Conservation (phyloP, 2,888 invertebrate genomes). For the Willowsia nigromaculata region DNA sequence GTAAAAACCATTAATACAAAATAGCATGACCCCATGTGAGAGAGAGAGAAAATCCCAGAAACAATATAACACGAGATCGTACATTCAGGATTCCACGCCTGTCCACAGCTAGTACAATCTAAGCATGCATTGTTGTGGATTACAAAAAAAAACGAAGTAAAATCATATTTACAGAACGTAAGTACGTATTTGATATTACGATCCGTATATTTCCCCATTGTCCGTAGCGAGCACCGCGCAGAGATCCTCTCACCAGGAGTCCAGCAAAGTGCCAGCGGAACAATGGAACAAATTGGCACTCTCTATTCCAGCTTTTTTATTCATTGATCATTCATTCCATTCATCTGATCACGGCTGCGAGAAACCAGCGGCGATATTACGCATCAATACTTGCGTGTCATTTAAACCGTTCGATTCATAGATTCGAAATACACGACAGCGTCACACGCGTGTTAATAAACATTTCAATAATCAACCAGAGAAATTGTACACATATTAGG, state of each 20-base stretch:
- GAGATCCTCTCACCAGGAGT: constrained; percentile 68
- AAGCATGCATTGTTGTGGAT: too few relatives aligned
- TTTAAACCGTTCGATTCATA: not conserved
- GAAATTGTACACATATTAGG: not conserved
- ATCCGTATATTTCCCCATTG: constrained; percentile 57
- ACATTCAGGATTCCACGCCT: too few relatives aligned
- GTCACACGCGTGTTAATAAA: not conserved
- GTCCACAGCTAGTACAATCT: too few relatives aligned
- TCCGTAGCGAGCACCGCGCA: constrained; percentile 31
- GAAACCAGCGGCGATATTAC: not conserved
- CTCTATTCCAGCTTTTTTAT: constrained; percentile 59
- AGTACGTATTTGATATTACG: too few relatives aligned
- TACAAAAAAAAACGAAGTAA: too few relatives aligned
- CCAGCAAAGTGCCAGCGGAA: constrained; percentile 64
- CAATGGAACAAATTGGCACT: constrained; percentile 73
- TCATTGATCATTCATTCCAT: constrained; percentile 56
- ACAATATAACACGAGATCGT: too few relatives aligned
- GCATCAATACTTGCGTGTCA: constrained; percentile 7
- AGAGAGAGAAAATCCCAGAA: too few relatives aligned
- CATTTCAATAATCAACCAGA: not conserved
- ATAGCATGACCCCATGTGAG: too few relatives aligned
- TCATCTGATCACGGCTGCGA: not conserved
- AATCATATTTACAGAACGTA: too few relatives aligned
- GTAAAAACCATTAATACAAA: too few relatives aligned
- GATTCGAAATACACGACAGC: not conserved